Evolutionary conservation across 2,888 invertebrate genomes (phyloP).

Genomic region (Antheraea yamamai): DNA sequence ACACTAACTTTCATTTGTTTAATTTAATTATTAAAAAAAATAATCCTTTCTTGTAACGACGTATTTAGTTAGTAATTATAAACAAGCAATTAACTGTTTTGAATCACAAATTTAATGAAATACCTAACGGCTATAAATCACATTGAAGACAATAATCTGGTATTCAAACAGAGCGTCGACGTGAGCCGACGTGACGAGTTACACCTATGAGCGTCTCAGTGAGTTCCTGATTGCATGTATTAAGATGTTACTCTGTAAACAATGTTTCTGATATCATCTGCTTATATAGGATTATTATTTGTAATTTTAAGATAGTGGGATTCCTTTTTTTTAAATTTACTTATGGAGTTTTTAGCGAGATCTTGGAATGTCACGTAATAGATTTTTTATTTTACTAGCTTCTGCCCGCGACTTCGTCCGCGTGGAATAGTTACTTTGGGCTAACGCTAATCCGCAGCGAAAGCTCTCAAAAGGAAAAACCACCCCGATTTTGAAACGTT

Average conservation of each 20-base stretch:
- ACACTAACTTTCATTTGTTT: too few species aligned
- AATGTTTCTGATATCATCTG: background rate
- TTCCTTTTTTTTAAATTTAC: background rate
- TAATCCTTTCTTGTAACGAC: background rate
- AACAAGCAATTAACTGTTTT: background rate
- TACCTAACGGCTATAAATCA: slow-evolving; percentile 50
- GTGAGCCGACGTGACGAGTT: slow-evolving; percentile 40
- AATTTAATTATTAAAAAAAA: background rate
- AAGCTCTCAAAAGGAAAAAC: too few species aligned
- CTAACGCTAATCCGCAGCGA: too few species aligned
- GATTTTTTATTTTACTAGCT: too few species aligned
- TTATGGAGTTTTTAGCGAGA: background rate
- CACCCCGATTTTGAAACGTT: too few species aligned
- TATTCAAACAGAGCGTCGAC: slow-evolving; percentile 34
- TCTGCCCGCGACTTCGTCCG: too few species aligned
- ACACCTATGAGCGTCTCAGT: slow-evolving; percentile 31
- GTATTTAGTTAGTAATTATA: background rate
- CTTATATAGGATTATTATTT: background rate
- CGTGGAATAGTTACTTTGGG: too few species aligned
- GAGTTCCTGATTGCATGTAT: slow-evolving; percentile 10
- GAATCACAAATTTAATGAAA: slow-evolving; percentile 39
- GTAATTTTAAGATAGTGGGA: background rate
- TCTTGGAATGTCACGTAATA: too few species aligned
- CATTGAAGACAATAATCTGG: slow-evolving; percentile 45
- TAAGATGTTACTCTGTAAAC: slow-evolving; percentile 5